phyloP scores from a whole-genome alignment of 2,113 vertebrate genomes.

The Odontophorus gujanensis region DNA sequence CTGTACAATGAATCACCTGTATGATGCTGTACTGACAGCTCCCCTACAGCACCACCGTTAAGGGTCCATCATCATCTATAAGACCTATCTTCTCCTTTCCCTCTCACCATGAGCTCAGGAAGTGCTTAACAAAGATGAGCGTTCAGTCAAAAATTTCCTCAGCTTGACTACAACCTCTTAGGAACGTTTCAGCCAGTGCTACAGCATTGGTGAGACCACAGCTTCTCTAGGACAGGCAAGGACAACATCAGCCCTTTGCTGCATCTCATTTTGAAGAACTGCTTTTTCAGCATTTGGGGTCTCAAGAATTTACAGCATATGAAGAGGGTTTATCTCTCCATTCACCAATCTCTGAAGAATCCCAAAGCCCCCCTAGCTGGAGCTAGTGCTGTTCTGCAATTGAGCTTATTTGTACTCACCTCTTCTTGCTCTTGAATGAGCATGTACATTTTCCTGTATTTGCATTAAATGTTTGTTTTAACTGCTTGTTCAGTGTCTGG shows the following conservation, averaged over 20 bases:
- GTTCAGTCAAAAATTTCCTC: not conserved
- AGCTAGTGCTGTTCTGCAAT: not conserved
- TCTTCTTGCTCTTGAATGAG: not conserved
- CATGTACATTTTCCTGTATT: not conserved
- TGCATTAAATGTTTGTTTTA: not conserved
- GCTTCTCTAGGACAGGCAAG: not conserved
- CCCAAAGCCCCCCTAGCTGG: not conserved
- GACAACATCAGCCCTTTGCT: not conserved
- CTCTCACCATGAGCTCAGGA: not conserved
- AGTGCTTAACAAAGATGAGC: not conserved
- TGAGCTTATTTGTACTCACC: not conserved
- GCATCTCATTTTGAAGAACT: not conserved
- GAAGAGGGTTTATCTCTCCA: not conserved
- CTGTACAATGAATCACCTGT: not conserved
- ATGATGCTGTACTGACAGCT: not conserved
- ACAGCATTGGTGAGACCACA: not conserved
- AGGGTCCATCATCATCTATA: not conserved
- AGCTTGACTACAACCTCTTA: not conserved
- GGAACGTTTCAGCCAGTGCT: not conserved
- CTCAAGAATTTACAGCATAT: not conserved
- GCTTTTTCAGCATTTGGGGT: not conserved
- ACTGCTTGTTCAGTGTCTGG: not conserved
- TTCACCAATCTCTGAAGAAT: not conserved
- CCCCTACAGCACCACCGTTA: not conserved
- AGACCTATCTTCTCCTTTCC: not conserved